A percentile compares a stretch with the other conserved stretches of the same genome.
Evolutionary conservation across 2,113 vertebrate genomes (phyloP).

Genomic region (Parus major): DNA sequence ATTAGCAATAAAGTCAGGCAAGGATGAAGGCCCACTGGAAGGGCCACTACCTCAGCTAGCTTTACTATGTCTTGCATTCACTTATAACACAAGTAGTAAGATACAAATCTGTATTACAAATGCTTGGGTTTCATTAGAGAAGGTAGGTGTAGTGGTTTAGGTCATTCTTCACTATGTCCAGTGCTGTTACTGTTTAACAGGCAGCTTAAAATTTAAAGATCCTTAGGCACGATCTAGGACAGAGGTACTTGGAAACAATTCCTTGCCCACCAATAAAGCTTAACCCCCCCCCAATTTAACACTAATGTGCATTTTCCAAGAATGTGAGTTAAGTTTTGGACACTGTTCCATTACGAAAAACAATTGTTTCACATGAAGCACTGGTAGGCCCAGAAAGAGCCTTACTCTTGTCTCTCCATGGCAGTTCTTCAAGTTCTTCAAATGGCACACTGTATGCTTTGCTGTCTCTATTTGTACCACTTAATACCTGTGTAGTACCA

Average conservation of each 20-base stretch:
- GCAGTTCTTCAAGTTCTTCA: background rate
- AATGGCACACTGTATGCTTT: background rate
- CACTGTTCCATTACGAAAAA: background rate
- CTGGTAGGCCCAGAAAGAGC: background rate
- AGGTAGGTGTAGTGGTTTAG: background rate
- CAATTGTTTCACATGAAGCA: background rate
- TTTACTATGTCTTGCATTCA: background rate
- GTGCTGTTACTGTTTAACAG: background rate
- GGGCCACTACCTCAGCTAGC: background rate
- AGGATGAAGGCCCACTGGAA: background rate
- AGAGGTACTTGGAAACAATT: background rate
- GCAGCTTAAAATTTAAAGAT: background rate
- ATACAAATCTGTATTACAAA: background rate
- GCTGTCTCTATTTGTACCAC: background rate
- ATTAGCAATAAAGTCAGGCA: background rate
- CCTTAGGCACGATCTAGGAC: background rate
- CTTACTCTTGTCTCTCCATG: background rate
- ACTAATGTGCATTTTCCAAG: background rate
- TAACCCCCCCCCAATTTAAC: background rate
- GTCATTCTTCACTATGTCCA: background rate
- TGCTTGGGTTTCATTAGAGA: background rate
- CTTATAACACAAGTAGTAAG: background rate
- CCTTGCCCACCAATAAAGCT: background rate
- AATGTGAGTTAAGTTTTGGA: background rate
- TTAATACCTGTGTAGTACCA: background rate